A percentile compares a stretch with the other conserved stretches of the same genome.
Evolutionary conservation across 2,888 invertebrate genomes (phyloP).

Genomic region (Liodrosophila aerea): DNA sequence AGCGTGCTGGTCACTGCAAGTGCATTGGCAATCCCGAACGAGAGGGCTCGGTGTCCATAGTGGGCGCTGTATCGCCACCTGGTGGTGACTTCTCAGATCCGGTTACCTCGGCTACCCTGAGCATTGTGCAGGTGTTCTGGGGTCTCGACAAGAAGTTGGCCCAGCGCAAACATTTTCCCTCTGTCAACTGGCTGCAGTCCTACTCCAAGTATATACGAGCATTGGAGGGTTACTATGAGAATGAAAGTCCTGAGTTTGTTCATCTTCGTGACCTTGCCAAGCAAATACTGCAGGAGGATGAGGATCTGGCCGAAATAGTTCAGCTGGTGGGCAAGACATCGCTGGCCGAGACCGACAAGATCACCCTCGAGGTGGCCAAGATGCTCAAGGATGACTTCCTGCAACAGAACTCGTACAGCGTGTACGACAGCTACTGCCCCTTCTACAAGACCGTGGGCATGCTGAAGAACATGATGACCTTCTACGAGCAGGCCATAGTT

Average conservation of each 20-base stretch:
- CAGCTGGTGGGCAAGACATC: constrained; percentile 99
- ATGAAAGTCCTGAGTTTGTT: constrained; percentile 97
- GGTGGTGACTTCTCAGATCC: constrained; percentile 99
- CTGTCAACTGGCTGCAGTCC: constrained; percentile 99
- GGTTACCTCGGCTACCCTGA: constrained; percentile 98
- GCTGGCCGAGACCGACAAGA: constrained; percentile 98
- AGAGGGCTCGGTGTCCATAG: constrained; percentile 99
- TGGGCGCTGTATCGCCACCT: constrained; percentile 99
- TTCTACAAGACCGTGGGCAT: constrained; percentile 99
- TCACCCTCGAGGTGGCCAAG: constrained; percentile 98
- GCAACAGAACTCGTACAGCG: constrained; percentile 98
- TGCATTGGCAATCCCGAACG: constrained; percentile 98
- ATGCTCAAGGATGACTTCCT: constrained; percentile 99
- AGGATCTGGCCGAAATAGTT: constrained; percentile 99
- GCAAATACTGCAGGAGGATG: constrained; percentile 99
- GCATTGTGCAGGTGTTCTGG: constrained; percentile 99
- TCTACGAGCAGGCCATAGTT: constrained; percentile 97
- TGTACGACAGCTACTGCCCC: constrained; percentile 98
- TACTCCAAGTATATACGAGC: constrained; percentile 99
- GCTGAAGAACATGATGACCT: constrained; percentile 97
- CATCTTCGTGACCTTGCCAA: constrained; percentile 96
- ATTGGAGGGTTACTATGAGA: constrained; percentile 99
- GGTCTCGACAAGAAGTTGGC: constrained; percentile 99
- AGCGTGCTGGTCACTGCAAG: constrained; percentile 98
- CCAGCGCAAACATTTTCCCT: constrained; percentile 99